A percentile compares a stretch with the other conserved stretches of the same genome.
These are phyloP conservation scores for Neodon shergylaensis DNA, from an alignment of 2,113 vertebrate genomes.

Conservation along the genomic window DNA sequence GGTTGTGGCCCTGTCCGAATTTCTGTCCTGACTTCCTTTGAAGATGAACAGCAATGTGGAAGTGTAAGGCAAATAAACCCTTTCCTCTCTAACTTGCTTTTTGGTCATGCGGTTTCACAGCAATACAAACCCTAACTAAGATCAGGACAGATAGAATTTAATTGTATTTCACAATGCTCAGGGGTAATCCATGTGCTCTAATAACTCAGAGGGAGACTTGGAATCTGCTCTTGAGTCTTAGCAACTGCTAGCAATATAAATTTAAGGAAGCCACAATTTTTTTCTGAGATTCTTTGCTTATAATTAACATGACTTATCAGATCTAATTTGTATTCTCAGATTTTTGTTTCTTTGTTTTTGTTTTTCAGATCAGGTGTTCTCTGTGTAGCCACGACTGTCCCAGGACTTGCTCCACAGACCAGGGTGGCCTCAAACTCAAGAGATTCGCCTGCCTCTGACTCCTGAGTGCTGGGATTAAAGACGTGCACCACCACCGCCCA, in stretches of 20 bases:
- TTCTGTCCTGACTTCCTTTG: neutral
- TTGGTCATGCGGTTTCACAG: neutral
- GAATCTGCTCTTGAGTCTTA: constrained; percentile 21
- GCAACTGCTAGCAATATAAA: neutral
- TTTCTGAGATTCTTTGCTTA: neutral
- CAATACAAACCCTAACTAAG: neutral
- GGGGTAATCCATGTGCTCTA: neutral
- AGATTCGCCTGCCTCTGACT: neutral
- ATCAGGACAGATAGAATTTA: neutral
- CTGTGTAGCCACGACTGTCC: neutral
- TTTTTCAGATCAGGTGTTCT: neutral
- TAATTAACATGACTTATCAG: neutral
- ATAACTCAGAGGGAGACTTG: neutral
- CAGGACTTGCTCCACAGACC: neutral
- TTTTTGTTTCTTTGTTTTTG: neutral
- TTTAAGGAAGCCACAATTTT: neutral
- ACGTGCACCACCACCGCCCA: neutral
- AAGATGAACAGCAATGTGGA: neutral
- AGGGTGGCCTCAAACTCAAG: neutral
- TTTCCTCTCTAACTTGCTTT: neutral
- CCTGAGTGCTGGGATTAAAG: neutral
- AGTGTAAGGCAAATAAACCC: neutral
- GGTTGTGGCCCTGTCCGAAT: neutral
- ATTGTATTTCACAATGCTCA: neutral
- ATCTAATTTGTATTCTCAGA: neutral